phyloP scores from a whole-genome alignment of 2,888 invertebrate species.

The Alitta virens region DNA sequence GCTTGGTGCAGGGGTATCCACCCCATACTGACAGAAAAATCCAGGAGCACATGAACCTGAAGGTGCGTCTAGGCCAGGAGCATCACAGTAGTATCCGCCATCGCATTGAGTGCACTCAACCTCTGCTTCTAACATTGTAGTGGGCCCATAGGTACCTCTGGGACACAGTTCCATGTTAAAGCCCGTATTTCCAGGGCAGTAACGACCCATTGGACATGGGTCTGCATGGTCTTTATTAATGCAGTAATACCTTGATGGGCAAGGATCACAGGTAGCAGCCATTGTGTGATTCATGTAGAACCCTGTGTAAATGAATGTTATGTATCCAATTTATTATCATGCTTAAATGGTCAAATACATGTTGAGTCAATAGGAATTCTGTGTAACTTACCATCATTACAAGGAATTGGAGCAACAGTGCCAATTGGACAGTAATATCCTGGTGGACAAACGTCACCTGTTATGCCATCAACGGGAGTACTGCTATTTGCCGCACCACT shows the following conservation, averaged over 20 bases:
- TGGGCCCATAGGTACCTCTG: conserved; percentile 46
- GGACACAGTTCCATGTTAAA: conserved; percentile 46
- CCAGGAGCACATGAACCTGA: conserved; percentile 44
- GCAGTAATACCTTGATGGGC: conserved; percentile 50
- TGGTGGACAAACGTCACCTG: conserved; percentile 46
- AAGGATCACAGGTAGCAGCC: conserved; percentile 44
- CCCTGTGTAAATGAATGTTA: too few species aligned
- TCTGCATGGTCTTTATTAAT: conserved; percentile 44
- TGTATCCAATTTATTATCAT: too few species aligned
- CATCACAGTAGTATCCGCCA: conserved; percentile 46
- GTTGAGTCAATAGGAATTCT: too few species aligned
- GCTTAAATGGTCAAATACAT: too few species aligned
- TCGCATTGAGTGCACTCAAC: conserved; percentile 47
- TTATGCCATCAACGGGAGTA: conserved; percentile 39
- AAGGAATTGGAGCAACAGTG: conserved; percentile 32
- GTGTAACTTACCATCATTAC: conserved; percentile 17
- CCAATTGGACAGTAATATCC: conserved; percentile 48
- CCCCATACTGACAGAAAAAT: conserved; percentile 47
- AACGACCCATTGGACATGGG: conserved; percentile 46
- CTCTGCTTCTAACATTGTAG: conserved; percentile 35
- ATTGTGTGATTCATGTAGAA: conserved; percentile 51
- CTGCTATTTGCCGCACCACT: conserved; percentile 36
- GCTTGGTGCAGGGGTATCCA: conserved; percentile 30
- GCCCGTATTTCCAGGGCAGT: conserved; percentile 48
- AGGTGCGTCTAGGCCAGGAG: conserved; percentile 39